Percentiles rank a stretch among this genome's conserved stretches.
phyloP scores from a whole-genome alignment of 2,797 vertebrate genomes.

The Cetoscarus ocellatus region DNA sequence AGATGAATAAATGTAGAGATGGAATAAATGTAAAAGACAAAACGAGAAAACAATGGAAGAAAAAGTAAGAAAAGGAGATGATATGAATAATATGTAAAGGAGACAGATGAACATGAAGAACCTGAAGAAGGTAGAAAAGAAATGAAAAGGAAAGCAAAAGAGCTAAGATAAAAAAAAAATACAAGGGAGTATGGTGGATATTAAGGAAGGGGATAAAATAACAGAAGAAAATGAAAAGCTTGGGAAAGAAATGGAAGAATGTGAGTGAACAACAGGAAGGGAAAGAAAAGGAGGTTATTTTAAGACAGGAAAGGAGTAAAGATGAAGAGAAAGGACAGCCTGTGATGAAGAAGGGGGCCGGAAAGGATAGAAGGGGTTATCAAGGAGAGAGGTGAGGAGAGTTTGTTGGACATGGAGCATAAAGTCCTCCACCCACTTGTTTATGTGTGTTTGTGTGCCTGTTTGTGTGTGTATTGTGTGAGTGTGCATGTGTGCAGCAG shows the following conservation, averaged over 20 bases:
- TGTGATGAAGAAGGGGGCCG: conserved; percentile 4
- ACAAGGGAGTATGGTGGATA: too few species aligned
- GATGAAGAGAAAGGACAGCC: conserved; percentile 16
- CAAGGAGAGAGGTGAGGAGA: conserved; percentile 55
- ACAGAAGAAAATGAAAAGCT: too few species aligned
- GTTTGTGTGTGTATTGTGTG: conserved; percentile 37
- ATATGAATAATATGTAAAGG: neutral
- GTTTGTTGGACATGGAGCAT: conserved; percentile 71
- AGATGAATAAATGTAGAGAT: too few species aligned
- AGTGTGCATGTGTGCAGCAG: conserved; percentile 57
- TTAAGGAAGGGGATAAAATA: too few species aligned
- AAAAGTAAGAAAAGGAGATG: neutral
- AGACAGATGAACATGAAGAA: neutral
- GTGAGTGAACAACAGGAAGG: too few species aligned
- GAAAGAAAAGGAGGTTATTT: too few species aligned
- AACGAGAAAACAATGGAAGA: neutral
- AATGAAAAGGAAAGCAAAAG: too few species aligned
- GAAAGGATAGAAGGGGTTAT: conserved; percentile 29
- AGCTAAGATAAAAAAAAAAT: neutral
- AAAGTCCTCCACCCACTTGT: conserved; percentile 75
- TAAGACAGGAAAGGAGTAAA: too few species aligned
- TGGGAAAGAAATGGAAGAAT: too few species aligned
- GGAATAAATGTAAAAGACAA: too few species aligned
- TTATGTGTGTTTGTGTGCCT: conserved; percentile 44
- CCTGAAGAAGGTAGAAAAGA: too few species aligned